Evolutionary conservation across 2,888 invertebrate genomes (phyloP).

Genomic region (Conomelus anceps): DNA sequence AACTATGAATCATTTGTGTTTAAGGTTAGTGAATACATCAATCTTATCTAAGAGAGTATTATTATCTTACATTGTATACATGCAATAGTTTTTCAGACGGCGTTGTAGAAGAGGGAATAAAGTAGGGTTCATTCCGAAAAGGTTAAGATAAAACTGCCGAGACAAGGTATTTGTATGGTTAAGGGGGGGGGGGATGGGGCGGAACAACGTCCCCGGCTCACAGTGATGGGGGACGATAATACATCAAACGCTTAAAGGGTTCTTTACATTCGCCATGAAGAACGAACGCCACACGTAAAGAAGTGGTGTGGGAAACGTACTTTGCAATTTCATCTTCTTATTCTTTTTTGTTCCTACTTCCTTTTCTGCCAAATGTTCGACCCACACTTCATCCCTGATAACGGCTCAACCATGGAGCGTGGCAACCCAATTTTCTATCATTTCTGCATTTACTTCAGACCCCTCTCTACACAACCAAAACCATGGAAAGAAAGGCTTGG

Average conservation of each 20-base stretch:
- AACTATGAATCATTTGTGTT: too few species aligned
- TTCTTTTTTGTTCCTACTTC: not conserved
- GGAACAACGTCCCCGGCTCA: not conserved
- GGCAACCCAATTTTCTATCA: not conserved
- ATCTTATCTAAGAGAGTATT: not conserved
- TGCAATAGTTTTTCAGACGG: not conserved
- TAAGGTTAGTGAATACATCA: not conserved
- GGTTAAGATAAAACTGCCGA: not conserved
- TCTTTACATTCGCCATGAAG: not conserved
- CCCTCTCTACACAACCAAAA: not conserved
- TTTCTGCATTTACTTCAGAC: not conserved
- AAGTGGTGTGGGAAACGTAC: not conserved
- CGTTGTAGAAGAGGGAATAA: not conserved
- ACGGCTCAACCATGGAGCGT: not conserved
- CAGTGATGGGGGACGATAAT: not conserved
- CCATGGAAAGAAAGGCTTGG: not conserved
- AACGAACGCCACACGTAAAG: too few species aligned
- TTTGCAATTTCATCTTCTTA: not conserved
- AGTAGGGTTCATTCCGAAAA: not conserved
- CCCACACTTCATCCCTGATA: not conserved
- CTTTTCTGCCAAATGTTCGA: not conserved
- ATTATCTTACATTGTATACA: not conserved
- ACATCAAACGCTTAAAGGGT: not conserved
- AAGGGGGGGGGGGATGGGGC: not conserved
- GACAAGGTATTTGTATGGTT: not conserved